A percentile compares a stretch with the other conserved stretches of the same genome.
Evolutionary conservation across 2,797 vertebrate genomes (phyloP).

Genomic region (Phylloscopus collybita): DNA sequence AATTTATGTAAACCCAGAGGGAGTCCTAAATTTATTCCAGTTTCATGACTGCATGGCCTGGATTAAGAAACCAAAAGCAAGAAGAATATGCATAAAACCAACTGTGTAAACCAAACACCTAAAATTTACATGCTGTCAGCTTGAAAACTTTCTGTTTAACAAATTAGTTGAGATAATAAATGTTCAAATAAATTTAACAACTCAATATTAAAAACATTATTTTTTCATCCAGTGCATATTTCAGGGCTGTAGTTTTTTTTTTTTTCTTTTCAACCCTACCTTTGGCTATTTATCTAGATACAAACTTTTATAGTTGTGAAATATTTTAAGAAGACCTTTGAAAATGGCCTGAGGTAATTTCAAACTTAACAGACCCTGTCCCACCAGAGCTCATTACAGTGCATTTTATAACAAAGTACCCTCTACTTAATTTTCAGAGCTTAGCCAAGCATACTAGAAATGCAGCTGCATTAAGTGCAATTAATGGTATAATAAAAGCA

Average conservation of each 20-base stretch:
- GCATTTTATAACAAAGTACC: slow-evolving; percentile 91
- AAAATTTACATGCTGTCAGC: not conserved
- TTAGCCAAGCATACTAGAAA: slow-evolving; percentile 84
- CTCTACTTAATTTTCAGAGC: slow-evolving; percentile 88
- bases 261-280: slow-evolving; percentile 59
- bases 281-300: slow-evolving; percentile 79
- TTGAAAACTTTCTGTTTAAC: slow-evolving; percentile 48
- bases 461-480: slow-evolving; percentile 88
- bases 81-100: not conserved
- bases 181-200: slow-evolving; percentile 33
- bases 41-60: slow-evolving; percentile 36
- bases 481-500: slow-evolving; percentile 91
- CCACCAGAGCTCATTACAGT: slow-evolving; percentile 92
- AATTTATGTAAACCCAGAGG: slow-evolving; percentile 65
- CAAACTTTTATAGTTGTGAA: slow-evolving; percentile 83
- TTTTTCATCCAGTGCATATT: slow-evolving; percentile 46
- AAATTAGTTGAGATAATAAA: slow-evolving; percentile 36
- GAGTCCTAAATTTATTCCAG: slow-evolving; percentile 66
- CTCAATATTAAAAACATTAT: slow-evolving; percentile 34
- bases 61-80: slow-evolving; percentile 49
- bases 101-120: slow-evolving; percentile 7
- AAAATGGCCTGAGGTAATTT: slow-evolving; percentile 89
- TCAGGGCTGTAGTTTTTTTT: not conserved
- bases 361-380: slow-evolving; percentile 89
- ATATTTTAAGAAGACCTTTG: slow-evolving; percentile 81